phyloP scores from a whole-genome alignment of 2,888 invertebrate species.

The Taenaris catops region DNA sequence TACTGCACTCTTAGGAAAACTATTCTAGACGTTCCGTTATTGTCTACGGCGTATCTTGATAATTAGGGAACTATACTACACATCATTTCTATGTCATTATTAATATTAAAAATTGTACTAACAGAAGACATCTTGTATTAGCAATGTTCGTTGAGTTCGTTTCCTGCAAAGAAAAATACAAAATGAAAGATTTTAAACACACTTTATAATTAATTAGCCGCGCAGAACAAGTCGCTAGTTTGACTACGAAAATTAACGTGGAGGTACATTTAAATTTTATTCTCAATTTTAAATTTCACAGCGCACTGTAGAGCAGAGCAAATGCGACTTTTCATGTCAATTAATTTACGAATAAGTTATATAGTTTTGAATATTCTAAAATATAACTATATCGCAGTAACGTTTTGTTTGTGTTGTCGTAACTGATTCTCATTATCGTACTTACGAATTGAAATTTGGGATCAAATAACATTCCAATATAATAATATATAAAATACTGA shows the following conservation, averaged over 20 bases:
- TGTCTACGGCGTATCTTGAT: no score
- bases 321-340: conserved; percentile 51
- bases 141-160: not conserved
- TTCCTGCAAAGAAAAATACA: conserved; percentile 16
- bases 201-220: conserved; percentile 24
- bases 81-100: no score
- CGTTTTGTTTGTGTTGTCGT: no score
- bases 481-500: no score
- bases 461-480: no score
- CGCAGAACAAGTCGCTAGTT: conserved; percentile 24
- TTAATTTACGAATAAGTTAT: conserved; percentile 32
- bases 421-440: no score
- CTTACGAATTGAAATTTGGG: no score
- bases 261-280: conserved; percentile 25
- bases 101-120: conserved; percentile 31
- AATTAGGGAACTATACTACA: no score
- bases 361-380: conserved; percentile 13
- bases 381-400: not conserved
- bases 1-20: no score
- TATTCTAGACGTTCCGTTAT: no score
- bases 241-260: conserved; percentile 27
- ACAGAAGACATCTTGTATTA: conserved; percentile 13
- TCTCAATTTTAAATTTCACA: conserved; percentile 26
- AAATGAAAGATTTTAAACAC: conserved; percentile 21
- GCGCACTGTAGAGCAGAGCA: conserved; percentile 44